phyloP scores from a whole-genome alignment of 2,797 vertebrate genomes.

The Clarias fuscus region DNA sequence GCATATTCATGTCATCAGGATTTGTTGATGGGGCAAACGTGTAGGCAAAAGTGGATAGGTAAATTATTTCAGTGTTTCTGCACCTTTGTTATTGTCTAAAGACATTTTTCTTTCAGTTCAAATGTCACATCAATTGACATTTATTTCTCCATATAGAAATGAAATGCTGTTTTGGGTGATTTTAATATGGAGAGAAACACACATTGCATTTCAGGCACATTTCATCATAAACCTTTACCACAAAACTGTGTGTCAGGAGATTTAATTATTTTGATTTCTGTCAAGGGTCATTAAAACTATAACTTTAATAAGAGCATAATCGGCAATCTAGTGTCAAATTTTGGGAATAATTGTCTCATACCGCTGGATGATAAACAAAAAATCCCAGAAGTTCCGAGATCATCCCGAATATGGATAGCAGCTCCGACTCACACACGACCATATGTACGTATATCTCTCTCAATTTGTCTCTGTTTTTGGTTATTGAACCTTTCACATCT shows the following conservation, averaged over 20 bases:
- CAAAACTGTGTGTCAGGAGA: conserved; percentile 22
- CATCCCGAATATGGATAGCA: no score
- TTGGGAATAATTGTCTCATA: not conserved
- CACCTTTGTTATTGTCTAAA: not conserved
- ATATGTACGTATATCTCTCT: no score
- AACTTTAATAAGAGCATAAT: not conserved
- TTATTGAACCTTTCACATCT: no score
- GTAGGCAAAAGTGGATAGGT: not conserved
- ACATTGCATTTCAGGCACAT: conserved; percentile 40
- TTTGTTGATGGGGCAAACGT: not conserved
- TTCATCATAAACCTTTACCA: conserved; percentile 52
- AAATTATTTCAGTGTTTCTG: no score
- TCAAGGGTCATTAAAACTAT: not conserved
- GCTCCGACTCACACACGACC: no score
- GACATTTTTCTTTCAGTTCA: not conserved
- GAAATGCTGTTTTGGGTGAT: not conserved
- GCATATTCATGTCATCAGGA: not conserved
- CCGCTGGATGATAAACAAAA: not conserved
- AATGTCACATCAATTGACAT: not conserved
- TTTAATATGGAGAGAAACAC: conserved; percentile 22
- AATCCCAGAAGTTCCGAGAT: no score
- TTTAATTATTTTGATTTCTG: conserved; percentile 13
- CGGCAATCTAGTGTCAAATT: not conserved
- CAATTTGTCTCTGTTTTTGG: no score
- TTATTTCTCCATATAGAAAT: not conserved